These are phyloP conservation scores for Chrysogorgia sp. DNA, from an alignment of 92 coral and sea anemone genomes.

Conservation along the genomic window DNA sequence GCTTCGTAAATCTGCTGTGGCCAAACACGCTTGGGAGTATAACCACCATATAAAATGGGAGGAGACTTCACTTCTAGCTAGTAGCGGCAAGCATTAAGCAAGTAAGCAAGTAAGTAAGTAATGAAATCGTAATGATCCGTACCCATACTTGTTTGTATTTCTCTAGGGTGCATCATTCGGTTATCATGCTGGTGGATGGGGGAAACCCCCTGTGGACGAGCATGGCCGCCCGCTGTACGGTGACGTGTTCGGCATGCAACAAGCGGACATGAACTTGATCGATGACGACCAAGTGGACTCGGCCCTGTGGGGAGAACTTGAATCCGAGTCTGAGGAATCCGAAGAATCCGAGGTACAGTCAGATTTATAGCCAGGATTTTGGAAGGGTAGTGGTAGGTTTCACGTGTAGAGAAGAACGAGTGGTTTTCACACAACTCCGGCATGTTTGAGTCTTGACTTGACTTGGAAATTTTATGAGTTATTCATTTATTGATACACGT, in stretches of 20 bases:
- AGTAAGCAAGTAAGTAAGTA: no score
- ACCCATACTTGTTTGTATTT: not conserved
- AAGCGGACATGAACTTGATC: slow-evolving; percentile 67
- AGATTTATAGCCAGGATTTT: not conserved
- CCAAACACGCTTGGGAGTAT: no score
- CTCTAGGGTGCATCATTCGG: slow-evolving; percentile 94
- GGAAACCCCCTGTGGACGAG: slow-evolving; percentile 99
- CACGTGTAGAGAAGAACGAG: no score
- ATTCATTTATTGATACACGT: no score
- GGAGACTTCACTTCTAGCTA: not conserved
- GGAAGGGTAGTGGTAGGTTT: not conserved
- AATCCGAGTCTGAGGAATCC: slow-evolving; percentile 90
- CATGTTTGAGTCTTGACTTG: no score
- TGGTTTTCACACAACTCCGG: no score
- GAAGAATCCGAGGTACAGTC: slow-evolving; percentile 86
- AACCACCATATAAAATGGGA: no score
- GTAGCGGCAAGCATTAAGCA: not conserved
- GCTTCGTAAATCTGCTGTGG: no score
- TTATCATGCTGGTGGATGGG: slow-evolving; percentile 99
- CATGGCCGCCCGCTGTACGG: slow-evolving; percentile 96
- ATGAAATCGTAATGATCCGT: no score
- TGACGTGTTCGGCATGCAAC: slow-evolving; percentile 89
- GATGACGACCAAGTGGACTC: slow-evolving; percentile 90
- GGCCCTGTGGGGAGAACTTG: slow-evolving; percentile 96
- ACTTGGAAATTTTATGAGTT: no score